A percentile compares a stretch with the other conserved stretches of the same genome.
Conservation (phyloP, 2,888 invertebrate genomes). For the Steinernema carpocapsae region DNA sequence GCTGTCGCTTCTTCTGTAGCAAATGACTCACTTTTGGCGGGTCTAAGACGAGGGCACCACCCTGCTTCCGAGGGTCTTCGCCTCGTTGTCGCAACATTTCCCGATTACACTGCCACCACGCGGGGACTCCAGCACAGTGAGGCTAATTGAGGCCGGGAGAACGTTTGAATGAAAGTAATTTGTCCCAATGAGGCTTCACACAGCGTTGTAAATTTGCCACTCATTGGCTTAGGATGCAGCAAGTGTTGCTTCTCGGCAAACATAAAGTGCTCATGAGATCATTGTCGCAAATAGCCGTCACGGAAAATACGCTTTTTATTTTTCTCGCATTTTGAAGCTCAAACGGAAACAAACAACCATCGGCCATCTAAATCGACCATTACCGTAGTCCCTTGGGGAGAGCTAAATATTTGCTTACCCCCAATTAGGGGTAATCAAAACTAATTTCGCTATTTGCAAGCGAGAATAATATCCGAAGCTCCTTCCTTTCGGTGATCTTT, state of each 20-base stretch:
- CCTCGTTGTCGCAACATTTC: conserved; percentile 31
- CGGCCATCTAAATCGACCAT: too few species aligned
- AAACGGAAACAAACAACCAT: too few species aligned
- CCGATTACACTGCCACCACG: neutral
- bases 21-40: conserved; percentile 22
- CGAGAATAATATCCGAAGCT: too few species aligned
- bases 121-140: conserved; percentile 22
- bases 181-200: conserved; percentile 33
- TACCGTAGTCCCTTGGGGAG: too few species aligned
- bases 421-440: too few species aligned
- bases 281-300: too few species aligned
- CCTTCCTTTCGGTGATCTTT: too few species aligned
- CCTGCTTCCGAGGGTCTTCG: conserved; percentile 10
- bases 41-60: neutral
- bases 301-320: neutral
- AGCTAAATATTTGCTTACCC: too few species aligned
- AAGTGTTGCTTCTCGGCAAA: neutral
- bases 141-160: conserved; percentile 25
- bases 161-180: conserved; percentile 34
- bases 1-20: neutral
- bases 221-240: neutral
- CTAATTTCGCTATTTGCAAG: too few species aligned
- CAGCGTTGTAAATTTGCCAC: neutral
- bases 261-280: conserved; percentile 1
- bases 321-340: neutral